Base-by-base conservation (phyloP, 1,140 invertebrate species). In the Drosophila malerkotliana region DNA sequence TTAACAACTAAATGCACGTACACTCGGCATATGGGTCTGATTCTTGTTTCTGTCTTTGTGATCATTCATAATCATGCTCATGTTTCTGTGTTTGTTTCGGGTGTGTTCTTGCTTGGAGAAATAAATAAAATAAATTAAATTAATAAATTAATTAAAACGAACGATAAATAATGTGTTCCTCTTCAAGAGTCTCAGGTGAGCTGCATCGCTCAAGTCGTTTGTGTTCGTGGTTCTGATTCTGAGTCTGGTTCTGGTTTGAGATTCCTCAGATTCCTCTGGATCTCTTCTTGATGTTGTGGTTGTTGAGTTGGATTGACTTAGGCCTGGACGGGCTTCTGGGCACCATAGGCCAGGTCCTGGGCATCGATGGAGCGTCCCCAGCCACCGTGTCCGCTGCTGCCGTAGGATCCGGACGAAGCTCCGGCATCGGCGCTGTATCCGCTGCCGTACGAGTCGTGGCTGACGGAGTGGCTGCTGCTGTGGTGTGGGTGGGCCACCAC, bases 401-500 rank as follows among this genome's bases (percentile, higher is more conserved):
- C 93, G 64, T 93, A 93, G 1, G 93, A 92, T 26, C 92, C 93
- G 9, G 92, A 92, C 30, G 93, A 92, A 64, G 93, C 93, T 69
- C 93, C 93, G 18, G 93, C 93, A 79, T 93, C 93, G 32, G 93
- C 93, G 39, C 93, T 93, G 64, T 94, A 94, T 14, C 93, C 93
- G 61, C 94, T 94, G 74, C 95, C 94, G 79, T 94, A 94, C 34
- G 94, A 94, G 14, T 94, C 94, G 77, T 96, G 95, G 81, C 93
- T 94, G 14, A 92, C 84, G 12, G 92, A 92, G 83, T 94, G 93
- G 77, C 94, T 94, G 79, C 93, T 93, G 54, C 94, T 93, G 90
- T 96, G 95, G 84, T 96, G 96, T n/a, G 96, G 95, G 88, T 97
- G 96, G 2, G 95, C 94, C 0, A 97, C 95, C 4, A 97, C 96